Evolutionary conservation across 1,140 invertebrate species (phyloP).

Genomic region (Chlorops oryzae): DNA sequence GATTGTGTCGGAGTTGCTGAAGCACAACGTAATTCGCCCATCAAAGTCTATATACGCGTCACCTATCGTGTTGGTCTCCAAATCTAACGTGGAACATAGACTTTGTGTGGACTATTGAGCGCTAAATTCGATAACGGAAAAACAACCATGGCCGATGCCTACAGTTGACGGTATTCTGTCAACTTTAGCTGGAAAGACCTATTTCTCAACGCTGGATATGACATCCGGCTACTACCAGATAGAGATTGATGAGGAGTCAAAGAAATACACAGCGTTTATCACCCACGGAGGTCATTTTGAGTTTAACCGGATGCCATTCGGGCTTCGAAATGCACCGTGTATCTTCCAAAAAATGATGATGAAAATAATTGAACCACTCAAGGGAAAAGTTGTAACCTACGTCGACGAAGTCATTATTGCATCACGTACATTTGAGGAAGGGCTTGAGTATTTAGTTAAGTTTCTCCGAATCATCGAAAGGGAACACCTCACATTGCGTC

Average conservation of each 20-base stretch:
- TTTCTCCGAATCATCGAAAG: neutral
- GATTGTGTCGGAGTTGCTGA: neutral
- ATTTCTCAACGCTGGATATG: slow-evolving; percentile 48
- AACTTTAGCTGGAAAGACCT: slow-evolving; percentile 48
- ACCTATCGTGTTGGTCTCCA: slow-evolving; percentile 4
- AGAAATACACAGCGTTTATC: slow-evolving; percentile 47
- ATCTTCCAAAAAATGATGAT: slow-evolving; percentile 9
- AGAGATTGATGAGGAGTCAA: slow-evolving; percentile 30
- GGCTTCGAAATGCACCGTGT: slow-evolving; percentile 21
- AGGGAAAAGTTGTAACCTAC: slow-evolving; percentile 10
- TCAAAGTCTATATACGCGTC: slow-evolving; percentile 8
- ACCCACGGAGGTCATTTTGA: slow-evolving; percentile 29
- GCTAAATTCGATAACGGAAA: slow-evolving; percentile 43
- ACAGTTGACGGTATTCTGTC: too few species aligned
- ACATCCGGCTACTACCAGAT: slow-evolving; percentile 51
- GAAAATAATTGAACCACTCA: slow-evolving; percentile 1
- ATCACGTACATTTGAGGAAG: neutral
- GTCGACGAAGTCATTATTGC: slow-evolving; percentile 8
- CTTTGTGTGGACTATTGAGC: slow-evolving; percentile 18
- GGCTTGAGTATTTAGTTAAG: neutral
- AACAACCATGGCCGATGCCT: slow-evolving; percentile 51
- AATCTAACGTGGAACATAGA: slow-evolving; percentile 12
- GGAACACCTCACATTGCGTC: slow-evolving; percentile 1
- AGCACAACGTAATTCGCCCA: neutral
- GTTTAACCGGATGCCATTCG: slow-evolving; percentile 27